Base-by-base conservation (phyloP, 2,797 vertebrate genomes). In the Centropyge bicolor region DNA sequence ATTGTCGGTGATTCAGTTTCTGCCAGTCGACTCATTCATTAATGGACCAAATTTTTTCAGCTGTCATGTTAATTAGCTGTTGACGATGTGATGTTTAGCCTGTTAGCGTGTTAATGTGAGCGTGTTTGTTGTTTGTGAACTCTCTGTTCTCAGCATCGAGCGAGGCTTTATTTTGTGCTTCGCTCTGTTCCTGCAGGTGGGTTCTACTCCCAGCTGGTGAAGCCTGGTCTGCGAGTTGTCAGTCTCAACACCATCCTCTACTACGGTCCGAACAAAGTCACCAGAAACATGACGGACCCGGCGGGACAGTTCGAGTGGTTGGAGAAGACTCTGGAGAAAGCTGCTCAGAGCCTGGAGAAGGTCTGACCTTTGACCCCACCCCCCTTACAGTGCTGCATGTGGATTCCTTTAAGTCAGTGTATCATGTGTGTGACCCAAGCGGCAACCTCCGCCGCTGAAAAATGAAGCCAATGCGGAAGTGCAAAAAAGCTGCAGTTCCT, bases 191-290 rank as follows among this genome's bases (percentile, higher is more conserved):
- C 45, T 72, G 13, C 83, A 98, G 98, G 98, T 73, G 98, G 98
- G 11, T 99, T 97, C 93, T 99, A 99, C 88, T 96, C 97, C 0
- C 97, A 98, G 93, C 92, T 95, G 66, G 94, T 96, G 8, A 90
- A 93, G 78, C 87, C 92, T 1, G 92, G 90, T 51, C 89, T 99
- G 52, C 94, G 98, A 60, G 92, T 99, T 87, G 91, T 99, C 59
- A 98, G 97, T 88, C 93, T 99, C 70, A 99, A 99, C 93, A 99
- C 98, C 3, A 97, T 97, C 83, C 95, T 99, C 2, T 99, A 99
- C 93, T 99, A 99, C 48, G 85, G 95, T 59, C 98, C 97, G 0
- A 93, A 99, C 82, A 56, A 89, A 3, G 88, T 89, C 84, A 97
- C 97, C 0, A 31, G 81, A 31, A 97, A 98, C 93, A 88, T 94